These are phyloP conservation scores for Sycon ciliatum DNA, from an alignment of 37 sponge, comb jelly and placozoan species.

Conservation along the genomic window DNA sequence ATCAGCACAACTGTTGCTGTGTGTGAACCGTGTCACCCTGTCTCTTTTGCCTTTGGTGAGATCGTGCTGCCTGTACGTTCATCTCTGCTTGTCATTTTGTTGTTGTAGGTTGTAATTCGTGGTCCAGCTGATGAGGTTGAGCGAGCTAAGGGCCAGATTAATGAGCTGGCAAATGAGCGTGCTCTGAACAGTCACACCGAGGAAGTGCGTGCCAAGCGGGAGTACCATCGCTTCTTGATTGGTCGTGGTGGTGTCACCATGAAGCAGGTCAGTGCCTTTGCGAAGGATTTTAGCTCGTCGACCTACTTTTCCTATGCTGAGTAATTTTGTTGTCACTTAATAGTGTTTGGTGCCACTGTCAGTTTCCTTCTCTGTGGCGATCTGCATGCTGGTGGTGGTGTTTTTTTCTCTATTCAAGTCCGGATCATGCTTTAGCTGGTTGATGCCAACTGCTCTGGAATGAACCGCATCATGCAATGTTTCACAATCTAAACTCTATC, in stretches of 20 bases:
- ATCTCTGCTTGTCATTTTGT: too few species aligned
- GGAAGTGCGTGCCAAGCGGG: constrained; percentile 63
- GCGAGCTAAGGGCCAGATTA: constrained; percentile 57
- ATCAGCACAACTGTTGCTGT: constrained; percentile 30
- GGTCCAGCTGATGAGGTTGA: constrained; percentile 81
- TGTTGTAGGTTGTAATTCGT: constrained; percentile 39
- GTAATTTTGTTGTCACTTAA: too few species aligned
- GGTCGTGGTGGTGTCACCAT: constrained; percentile 74
- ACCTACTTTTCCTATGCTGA: background rate
- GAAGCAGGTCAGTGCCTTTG: constrained; percentile 38
- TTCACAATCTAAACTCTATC: too few species aligned
- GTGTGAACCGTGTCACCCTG: too few species aligned
- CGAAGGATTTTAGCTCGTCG: background rate
- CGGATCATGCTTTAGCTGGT: too few species aligned
- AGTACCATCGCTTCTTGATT: constrained; percentile 79
- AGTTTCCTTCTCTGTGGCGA: too few species aligned
- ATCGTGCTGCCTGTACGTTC: too few species aligned
- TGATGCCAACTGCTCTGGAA: too few species aligned
- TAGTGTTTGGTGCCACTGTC: background rate
- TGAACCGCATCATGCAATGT: too few species aligned
- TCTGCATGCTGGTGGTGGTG: background rate
- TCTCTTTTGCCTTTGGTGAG: too few species aligned
- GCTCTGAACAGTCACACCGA: constrained; percentile 47
- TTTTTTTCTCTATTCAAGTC: background rate
- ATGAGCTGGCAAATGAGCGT: constrained; percentile 62